Conservation (phyloP, 2,888 invertebrate genomes). For the Spodoptera littoralis region DNA sequence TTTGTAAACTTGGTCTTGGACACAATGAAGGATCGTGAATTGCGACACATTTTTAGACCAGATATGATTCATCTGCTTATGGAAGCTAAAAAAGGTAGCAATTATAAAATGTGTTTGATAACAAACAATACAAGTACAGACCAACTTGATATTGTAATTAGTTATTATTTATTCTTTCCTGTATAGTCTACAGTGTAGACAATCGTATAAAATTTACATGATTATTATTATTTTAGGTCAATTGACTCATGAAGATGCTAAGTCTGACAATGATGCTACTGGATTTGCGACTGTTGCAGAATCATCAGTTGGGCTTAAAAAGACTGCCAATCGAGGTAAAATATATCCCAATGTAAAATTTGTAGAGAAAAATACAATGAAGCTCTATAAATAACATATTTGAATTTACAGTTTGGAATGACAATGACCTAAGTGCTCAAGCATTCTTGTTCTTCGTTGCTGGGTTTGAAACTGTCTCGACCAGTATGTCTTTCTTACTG, state of each 20-base stretch:
- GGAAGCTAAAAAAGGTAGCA: conserved; percentile 83
- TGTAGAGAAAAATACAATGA: background rate
- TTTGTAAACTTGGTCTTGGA: conserved; percentile 72
- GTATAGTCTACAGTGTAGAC: too few species aligned
- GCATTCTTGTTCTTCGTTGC: conserved; percentile 73
- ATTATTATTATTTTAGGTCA: conserved; percentile 56
- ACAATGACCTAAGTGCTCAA: conserved; percentile 70
- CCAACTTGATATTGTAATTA: too few species aligned
- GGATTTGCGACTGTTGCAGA: conserved; percentile 80
- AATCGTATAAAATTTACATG: background rate
- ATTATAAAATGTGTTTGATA: background rate
- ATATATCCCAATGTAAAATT: too few species aligned
- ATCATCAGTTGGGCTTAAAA: conserved; percentile 68
- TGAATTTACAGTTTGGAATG: conserved; percentile 59
- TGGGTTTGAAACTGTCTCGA: conserved; percentile 72
- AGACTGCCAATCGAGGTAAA: conserved; percentile 65
- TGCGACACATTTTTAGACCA: conserved; percentile 75
- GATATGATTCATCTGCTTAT: conserved; percentile 89
- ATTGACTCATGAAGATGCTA: conserved; percentile 63
- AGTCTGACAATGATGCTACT: conserved; percentile 61
- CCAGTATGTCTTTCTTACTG: conserved; percentile 65
- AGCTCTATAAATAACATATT: background rate
- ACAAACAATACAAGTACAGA: too few species aligned
- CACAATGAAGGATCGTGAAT: conserved; percentile 77
- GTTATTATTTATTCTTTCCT: background rate